Evolutionary conservation across 2,797 vertebrate species (phyloP), one percentile per base, ranked within the genome.

Genomic region (Microctenopoma stevenorrisi): DNA sequence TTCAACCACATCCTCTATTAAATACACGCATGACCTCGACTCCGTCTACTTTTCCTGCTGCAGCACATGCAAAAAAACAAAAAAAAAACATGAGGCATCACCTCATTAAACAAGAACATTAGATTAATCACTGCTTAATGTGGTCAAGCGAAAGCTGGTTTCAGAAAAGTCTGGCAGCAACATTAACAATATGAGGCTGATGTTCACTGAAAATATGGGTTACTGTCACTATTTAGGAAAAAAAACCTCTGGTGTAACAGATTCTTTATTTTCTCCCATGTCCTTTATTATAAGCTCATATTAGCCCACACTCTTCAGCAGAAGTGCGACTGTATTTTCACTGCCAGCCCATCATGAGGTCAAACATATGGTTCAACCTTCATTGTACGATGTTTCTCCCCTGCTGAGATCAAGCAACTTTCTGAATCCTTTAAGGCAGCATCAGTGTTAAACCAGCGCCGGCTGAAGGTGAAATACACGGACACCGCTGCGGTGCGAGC

Each of bases 351-450:
- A 2, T 40, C 30, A 18, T 16, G 9, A 52, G 46, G 37, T 65
- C n/a, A 60, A 76, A 75, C 12, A 64, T 16, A 57, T 53, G 68
- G 57, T 61, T 22, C 56, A 63, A 16, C 48, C 22, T 25, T 30
- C 54, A 18, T 42, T 57, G 35, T 33, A 13, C 42, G 26, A 8
- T 69, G 54, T 65, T 73, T 53, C 70, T 65, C 18, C 57, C 46
- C 62, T 52, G 75, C 75, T 5, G 62, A 82, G 68, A 86, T 88
- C 78, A 86, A 74, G 82, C n/a, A 85, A 82, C 58, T 86, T 90
- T 78, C 10, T 81, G 61, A 83, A 85, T 85, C 54, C 82, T 86
- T 83, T 48, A 76, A 75, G 42, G 74, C 53, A 22, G 22, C 22
- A 22, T 22, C 22, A 22, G 22, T 22, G 22, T 22, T 22, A 2